A percentile compares a stretch with the other conserved stretches of the same genome.
These are phyloP conservation scores for Galeopterus variegatus DNA, from an alignment of 2,113 vertebrate species.

Conservation along the genomic window DNA sequence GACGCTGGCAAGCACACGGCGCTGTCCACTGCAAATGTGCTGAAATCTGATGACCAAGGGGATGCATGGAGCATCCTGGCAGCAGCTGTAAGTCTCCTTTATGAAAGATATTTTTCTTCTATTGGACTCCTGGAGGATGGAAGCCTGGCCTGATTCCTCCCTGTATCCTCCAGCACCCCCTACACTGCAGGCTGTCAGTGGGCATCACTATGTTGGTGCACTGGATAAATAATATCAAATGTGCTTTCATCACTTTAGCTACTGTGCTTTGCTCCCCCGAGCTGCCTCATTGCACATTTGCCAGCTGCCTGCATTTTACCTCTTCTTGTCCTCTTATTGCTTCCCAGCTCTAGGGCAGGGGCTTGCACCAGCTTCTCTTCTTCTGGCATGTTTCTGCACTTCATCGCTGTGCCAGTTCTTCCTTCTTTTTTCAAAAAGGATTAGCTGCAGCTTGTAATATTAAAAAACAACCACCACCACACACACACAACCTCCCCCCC, in stretches of 20 bases:
- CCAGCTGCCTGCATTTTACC: background rate
- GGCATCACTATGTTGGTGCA: fast-evolving
- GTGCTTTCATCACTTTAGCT: fast-evolving
- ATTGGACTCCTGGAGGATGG: background rate
- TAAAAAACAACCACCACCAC: no score
- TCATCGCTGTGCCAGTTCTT: background rate
- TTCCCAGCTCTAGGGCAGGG: background rate
- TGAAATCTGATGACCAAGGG: fast-evolving
- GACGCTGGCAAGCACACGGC: background rate
- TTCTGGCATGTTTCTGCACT: background rate
- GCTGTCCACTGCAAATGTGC: background rate
- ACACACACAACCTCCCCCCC: no score
- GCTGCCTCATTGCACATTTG: fast-evolving
- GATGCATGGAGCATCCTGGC: fast-evolving
- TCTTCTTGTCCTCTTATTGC: background rate
- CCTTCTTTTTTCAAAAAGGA: background rate
- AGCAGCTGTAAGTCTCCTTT: background rate
- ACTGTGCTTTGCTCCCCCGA: background rate
- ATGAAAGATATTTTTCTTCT: background rate
- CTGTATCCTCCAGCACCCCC: background rate
- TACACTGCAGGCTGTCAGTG: no score
- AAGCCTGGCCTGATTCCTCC: background rate
- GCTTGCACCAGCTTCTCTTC: background rate
- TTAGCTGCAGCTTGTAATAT: background rate
- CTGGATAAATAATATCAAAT: fast-evolving